Evolutionary conservation across 2,797 vertebrate species (phyloP), one percentile per base, ranked within the genome.

Genomic region (Aselliscus stoliczkanus): DNA sequence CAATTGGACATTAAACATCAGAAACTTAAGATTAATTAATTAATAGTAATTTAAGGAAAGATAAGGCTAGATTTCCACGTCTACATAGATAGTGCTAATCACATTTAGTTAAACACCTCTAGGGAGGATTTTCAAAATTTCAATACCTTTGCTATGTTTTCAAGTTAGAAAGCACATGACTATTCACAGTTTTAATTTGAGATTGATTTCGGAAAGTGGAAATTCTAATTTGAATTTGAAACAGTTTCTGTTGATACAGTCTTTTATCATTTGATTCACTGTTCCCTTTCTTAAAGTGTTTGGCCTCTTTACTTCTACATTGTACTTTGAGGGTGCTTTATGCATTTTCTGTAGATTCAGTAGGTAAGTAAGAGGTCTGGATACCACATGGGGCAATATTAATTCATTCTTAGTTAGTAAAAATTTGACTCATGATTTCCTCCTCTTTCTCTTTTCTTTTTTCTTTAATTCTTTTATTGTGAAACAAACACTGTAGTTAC

Each of bases 191-290:
- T 37, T 67, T 79, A 77, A 88, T 67, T 77, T 73, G 73, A 88
- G 67, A 86, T 37, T 67, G 20, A 94, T 64, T 91, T 88, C 15
- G 17, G 9, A 27, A 94, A 81, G 37, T 25, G 13, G 18, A 94
- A 85, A 90, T 72, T 52, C 27, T 34, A 79, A 56, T 93, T 94
- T 77, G 37, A 81, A 94, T 94, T 90, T 34, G 50, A 86, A 96
- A 87, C 93, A 17, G 8, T 47, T 94, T 93, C n/a, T 92, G 6
- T 64, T 70, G 58, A 79, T 67, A 12, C 20, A 37, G 5, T 87
- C 27, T 93, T 88, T 56, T 47, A 72, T 70, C 21, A 84, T 87
- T 76, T 47, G 4, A 73, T 56, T 90, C 42, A 39, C 73, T 82
- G 4, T 76, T 82, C 5, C 29, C 11, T 83, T 95, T 88, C 44